A percentile compares a stretch with the other conserved stretches of the same genome.
Evolutionary conservation across 1,140 invertebrate species (phyloP).

Genomic region (Hydropsyche tenuis): DNA sequence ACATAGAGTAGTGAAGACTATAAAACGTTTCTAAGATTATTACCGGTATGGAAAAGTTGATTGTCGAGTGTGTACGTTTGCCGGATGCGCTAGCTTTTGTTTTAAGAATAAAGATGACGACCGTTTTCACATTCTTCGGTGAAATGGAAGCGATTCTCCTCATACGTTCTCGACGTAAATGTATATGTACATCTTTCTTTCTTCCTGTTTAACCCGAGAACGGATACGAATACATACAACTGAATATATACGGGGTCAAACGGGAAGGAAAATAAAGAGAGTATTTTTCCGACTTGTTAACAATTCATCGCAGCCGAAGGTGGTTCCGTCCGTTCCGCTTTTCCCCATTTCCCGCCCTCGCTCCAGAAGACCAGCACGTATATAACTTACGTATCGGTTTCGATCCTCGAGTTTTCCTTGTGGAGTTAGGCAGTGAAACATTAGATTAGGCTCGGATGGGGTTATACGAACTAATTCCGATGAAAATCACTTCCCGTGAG

Average conservation of each 20-base stretch:
- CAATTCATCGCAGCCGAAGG: conserved; percentile 10
- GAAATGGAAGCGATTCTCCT: too few relatives aligned
- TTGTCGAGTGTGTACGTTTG: too few relatives aligned
- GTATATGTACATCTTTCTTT: background rate
- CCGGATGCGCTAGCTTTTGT: too few relatives aligned
- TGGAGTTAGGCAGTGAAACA: conserved; percentile 3
- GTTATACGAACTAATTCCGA: conserved; percentile 8
- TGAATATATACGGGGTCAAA: too few relatives aligned
- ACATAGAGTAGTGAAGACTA: too few relatives aligned
- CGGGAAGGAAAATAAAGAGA: background rate
- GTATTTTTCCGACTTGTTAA: background rate
- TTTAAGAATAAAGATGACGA: too few relatives aligned
- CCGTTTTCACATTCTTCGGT: too few relatives aligned
- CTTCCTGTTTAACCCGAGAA: background rate
- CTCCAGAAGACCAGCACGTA: too few relatives aligned
- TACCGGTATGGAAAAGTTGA: too few relatives aligned
- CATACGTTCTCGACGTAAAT: too few relatives aligned
- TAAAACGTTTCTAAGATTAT: too few relatives aligned
- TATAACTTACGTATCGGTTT: background rate
- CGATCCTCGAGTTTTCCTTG: background rate
- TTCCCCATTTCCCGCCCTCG: background rate
- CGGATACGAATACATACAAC: background rate
- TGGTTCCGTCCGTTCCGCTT: background rate
- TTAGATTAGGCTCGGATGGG: conserved; percentile 16
- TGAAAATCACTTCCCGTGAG: conserved; percentile 27